Base-by-base conservation (phyloP, 2,888 invertebrate species). In the Andrena dorsata region DNA sequence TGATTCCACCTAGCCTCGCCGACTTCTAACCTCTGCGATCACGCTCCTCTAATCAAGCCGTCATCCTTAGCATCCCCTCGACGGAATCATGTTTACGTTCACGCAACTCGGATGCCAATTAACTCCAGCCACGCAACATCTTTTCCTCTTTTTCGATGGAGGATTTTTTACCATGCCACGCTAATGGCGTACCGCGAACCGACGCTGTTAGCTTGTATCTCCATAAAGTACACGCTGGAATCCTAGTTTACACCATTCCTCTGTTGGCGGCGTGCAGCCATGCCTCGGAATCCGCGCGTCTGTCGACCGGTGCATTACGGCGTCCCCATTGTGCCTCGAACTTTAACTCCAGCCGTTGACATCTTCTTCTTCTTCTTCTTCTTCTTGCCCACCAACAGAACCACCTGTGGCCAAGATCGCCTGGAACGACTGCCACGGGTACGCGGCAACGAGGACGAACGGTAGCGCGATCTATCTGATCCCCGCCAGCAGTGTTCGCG, bases 401-500 rank as follows among this genome's bases (percentile, higher is more conserved):
- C 68, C 81, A 73, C 66, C 75, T 61, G 74, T 65, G 70, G 66
- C 41, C 6, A 47, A 35, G 66, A 71, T 68, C 23, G 35, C 66
- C 49, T 63, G 7, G 70, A 58, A 69, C 56, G 26, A 23, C 56
- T 53, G 56, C 49, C 51, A 73, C 64, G 61, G 69, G 73, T 64
- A 76, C 76, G 77, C 65, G 68, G 81, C 82, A 82, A 86, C 83
- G 73, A 74, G 83, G 82, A 80, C 63, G 82, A 83, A 88, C 80
- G 80, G 73, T 76, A 69, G 70, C 77, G 56, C 87, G 82, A 84
- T 87, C 81, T 79, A 63, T 88, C 84, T 80, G 77, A 78, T 75
- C 68, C 81, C 87, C 80, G 83, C 69, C 84, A 82, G 84, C 83
- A 75, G 72, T 86, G 87, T 88, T 80, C 64, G 32, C 63, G 79